Percentiles rank a stretch among this genome's conserved stretches.
Evolutionary conservation across 2,888 invertebrate species (phyloP).

Genomic region (Ormyrus nitidulus): DNA sequence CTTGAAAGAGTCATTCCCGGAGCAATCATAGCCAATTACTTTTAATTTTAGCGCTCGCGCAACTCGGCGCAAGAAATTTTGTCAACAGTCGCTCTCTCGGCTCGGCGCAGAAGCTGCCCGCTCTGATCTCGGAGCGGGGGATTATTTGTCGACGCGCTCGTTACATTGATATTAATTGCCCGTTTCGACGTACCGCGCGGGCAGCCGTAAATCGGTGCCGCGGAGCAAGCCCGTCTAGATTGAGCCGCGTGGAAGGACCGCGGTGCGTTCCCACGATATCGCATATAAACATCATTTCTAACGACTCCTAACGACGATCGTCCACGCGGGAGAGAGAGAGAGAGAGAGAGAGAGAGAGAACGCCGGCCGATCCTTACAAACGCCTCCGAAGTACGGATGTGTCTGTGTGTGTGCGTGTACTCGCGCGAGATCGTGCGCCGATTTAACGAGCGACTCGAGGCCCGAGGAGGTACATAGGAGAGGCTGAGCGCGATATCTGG

Average conservation of each 20-base stretch:
- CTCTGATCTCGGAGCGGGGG: background rate
- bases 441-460: too few relatives aligned
- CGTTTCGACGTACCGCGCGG: background rate
- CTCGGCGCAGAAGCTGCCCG: too few relatives aligned
- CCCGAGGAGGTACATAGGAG: too few relatives aligned
- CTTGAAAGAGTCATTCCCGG: slow-evolving; percentile 31
- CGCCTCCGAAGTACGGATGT: background rate
- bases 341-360: too few relatives aligned
- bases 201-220: slow-evolving; percentile 22
- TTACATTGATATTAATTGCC: slow-evolving; percentile 41
- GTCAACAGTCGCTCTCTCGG: background rate
- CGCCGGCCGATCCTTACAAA: too few relatives aligned
- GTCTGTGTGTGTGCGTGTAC: background rate
- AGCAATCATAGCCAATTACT: slow-evolving; percentile 38
- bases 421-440: background rate
- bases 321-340: too few relatives aligned
- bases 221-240: too few relatives aligned
- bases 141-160: slow-evolving; percentile 35
- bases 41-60: slow-evolving; percentile 24
- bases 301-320: background rate
- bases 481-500: too few relatives aligned
- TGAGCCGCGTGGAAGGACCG: background rate
- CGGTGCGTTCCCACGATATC: slow-evolving; percentile 37
- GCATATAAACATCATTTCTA: slow-evolving; percentile 20
- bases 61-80: slow-evolving; percentile 24